Evolutionary conservation across 2,797 vertebrate genomes (phyloP), one percentile per base, ranked within the genome.

Genomic region (Tokudaia muenninki): DNA sequence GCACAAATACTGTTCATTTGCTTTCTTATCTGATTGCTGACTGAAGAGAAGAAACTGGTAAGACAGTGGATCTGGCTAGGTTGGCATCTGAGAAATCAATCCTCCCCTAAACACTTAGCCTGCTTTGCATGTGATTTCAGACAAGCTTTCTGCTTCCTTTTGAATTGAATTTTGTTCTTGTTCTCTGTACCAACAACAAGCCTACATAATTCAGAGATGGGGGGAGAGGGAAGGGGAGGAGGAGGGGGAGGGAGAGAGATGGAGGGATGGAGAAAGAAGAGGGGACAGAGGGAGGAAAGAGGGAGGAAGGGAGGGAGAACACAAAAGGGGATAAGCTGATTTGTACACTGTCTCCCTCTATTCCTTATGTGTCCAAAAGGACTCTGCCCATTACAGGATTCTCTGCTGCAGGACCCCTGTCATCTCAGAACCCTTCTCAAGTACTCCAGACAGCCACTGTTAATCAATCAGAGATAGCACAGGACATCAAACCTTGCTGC

Each of bases 101-200:
- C 37, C 93, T 91, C 17, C 37, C n/a, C n/a, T 77, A 94, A 67
- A 75, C 19, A 72, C 2, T 26, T 50, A 80, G 12, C n/a, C 37
- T 14, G 0, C 3, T 87, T 74, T n/a, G 29, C 17, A 17, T 87
- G 31, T 57, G n/a, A 65, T 65, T 93, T 37, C 55, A 87, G 22
- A 61, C 61, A 59, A 47, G 75, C 41, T 87, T 87, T 75, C 77
- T 83, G 63, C 8, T 17, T 93, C 31, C 13, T 31, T 95, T 95
- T 63, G 90, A 61, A 34, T n/a, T 29, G 24, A 82, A 63, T 16
- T 67, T 86, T 81, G 37, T 87, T 52, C 22, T 21, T 63, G 0
- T 44, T 9, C 22, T 86, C 37, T 31, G 92, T 41, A 50, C 21
- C 13, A 80, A n/a, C 0, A 65, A 52, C 16, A 91, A 84, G 34